Percentiles rank a stretch among this genome's conserved stretches.
phyloP scores from a whole-genome alignment of 2,797 vertebrate species.

The Acipenser oxyrinchus region DNA sequence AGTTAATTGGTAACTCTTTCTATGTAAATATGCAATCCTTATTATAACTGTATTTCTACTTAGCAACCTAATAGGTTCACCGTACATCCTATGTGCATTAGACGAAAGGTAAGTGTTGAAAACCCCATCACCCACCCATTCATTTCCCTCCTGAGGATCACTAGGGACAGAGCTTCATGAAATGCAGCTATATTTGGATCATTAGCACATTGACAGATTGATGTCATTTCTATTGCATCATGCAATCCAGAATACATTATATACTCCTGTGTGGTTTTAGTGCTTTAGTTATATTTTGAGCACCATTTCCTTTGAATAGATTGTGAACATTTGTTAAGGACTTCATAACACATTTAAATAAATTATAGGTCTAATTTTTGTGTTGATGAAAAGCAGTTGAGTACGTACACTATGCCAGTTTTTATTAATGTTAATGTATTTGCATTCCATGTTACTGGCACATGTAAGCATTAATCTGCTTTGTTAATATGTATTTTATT shows the following conservation, averaged over 20 bases:
- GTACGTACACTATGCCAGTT: too few relatives aligned
- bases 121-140: constrained; percentile 26
- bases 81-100: constrained; percentile 12
- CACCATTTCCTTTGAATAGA: too few relatives aligned
- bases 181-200: constrained; percentile 22
- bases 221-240: constrained; percentile 28
- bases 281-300: too few relatives aligned
- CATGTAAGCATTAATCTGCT: too few relatives aligned
- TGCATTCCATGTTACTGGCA: too few relatives aligned
- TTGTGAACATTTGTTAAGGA: too few relatives aligned
- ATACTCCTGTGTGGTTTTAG: too few relatives aligned
- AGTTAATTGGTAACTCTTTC: not conserved
- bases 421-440: too few relatives aligned
- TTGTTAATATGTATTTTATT: too few relatives aligned
- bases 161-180: constrained; percentile 24
- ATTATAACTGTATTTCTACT: constrained; percentile 22
- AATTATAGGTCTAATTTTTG: too few relatives aligned
- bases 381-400: too few relatives aligned
- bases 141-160: constrained; percentile 26
- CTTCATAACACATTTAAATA: too few relatives aligned
- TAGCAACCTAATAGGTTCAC: constrained; percentile 25
- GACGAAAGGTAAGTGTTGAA: constrained; percentile 36
- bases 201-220: constrained; percentile 31
- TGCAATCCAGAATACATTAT: constrained; percentile 21
- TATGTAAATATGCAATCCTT: constrained; percentile 18